Percentiles rank a stretch among this genome's conserved stretches.
Conservation (phyloP, 1,140 invertebrate species). For the Drosophila melanogaster region Release_6_plus_ISO1_MT NC_004354.4:7571501-7572000, state of each 20-base stretch:
- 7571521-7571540: constrained; percentile 80
- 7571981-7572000: constrained; percentile 13
- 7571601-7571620: constrained; percentile 84
- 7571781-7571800: constrained; percentile 61
- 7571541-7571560: constrained; percentile 84
- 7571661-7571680: not conserved
- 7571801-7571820: constrained; percentile 37
- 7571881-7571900: constrained; percentile 75
- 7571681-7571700: constrained; percentile 27
- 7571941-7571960: constrained; percentile 49
- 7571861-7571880: constrained; percentile 84
- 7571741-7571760: constrained; percentile 78
- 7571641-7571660: not conserved
- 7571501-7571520: constrained; percentile 53
- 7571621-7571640: constrained; percentile 14
- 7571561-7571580: constrained; percentile 70
- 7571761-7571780: constrained; percentile 61
- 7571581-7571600: constrained; percentile 63
- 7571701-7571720: constrained; percentile 75
- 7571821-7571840: constrained; percentile 56
- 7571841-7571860: constrained; percentile 84
- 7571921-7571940: not conserved
- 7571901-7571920: constrained; percentile 31
- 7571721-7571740: constrained; percentile 68
- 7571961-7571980: constrained; percentile 12